Evolutionary conservation across 2,888 invertebrate genomes (phyloP), one percentile per base, ranked within the genome.

Genomic region (Hypomecis punctinalis): DNA sequence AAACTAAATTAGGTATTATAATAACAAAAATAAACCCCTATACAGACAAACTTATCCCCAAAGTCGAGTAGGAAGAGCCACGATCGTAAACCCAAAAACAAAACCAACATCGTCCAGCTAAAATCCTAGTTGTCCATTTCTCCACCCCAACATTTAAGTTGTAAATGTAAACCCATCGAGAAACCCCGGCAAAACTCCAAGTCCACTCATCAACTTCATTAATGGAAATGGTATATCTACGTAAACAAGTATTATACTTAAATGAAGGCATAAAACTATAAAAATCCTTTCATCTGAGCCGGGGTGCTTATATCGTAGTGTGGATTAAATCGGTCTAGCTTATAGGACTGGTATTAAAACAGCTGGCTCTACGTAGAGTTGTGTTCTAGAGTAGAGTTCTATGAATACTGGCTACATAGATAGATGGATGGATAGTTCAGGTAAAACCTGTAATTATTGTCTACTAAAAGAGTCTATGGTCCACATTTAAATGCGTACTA

Each of bases 221-320:
- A 64, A 67, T 51, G 47, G 43, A 13, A 42, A 49, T 10, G 13
- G 51, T 69, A 71, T 68, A 63, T 67, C 65, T 61, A 73, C 69
- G 71, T 72, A 73, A 75, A 76, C 72, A 70, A 70, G 72, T 66
- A 69, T 73, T 76, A 72, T 45, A 51, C 68, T 73, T 61, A 61
- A 71, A 77, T 75, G 68, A 75, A 75, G 72, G 74, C 71, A 78
- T 80, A 78, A 75, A 80, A 79, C 79, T 79, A 80, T 80, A 80
- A 79, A 48, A 82, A 79, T 70, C 81, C 78, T 83, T 83, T 83
- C 74, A 78, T 75, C 76, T 64, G 49, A 63, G 69, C 78, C 78
- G 77, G 65, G 57, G 71, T 74, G 48, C 66, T 64, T 64, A 56
- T 56, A 61, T 67, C 71, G 70, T 70, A 72, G 73, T 76, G 78